Evolutionary conservation across 2,113 vertebrate species (phyloP), one percentile per base, ranked within the genome.

Genomic region (Beaufortia kweichowensis): DNA sequence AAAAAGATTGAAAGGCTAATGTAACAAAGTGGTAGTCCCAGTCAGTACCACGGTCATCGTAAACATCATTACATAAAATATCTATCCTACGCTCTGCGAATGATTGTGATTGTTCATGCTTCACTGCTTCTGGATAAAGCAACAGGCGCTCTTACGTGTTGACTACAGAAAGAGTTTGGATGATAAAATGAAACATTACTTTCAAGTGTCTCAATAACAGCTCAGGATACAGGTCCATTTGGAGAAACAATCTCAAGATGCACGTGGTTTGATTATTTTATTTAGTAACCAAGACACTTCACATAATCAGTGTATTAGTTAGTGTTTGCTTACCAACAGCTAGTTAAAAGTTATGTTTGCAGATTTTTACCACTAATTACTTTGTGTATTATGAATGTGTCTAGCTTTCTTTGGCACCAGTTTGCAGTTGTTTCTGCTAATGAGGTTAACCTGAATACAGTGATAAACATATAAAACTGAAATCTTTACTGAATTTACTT

Each of bases 221-320:
- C 50, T 72, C 33, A 59, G 7, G n/a, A 53, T 33, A 43, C 23
- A 59, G 31, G 24, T 41, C 15, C 69, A 59, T 28, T 57, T 33
- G 68, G 33, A 9, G 9, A 35, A 35, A 12, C 48, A 69, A 69
- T 69, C 29, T 23, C 19, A n/a, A 68, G 43, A 69, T 69, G 28
- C 66, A 69, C 46, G 48, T 68, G 43, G 26, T 33, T 69, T 69
- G 5, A 31, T 46, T 39, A 39, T 48, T 19, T 5, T 48, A 48
- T 53, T 21, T 53, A 53, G 19, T 19, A 55, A 69, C 2, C 2
- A 10, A 50, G 6, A 31, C 10, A 50, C 46, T 35, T 55, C 12
- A 21, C n/a, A 24, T 15, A 24, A 67, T 48, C 33, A 50, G 29
- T 35, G 35, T 35, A 9, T 35, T 35, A 35, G 35, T 2, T 35